Evolutionary conservation across 2,888 invertebrate species (phyloP), one percentile per base, ranked within the genome.

Genomic region (Melinaea menophilus): DNA sequence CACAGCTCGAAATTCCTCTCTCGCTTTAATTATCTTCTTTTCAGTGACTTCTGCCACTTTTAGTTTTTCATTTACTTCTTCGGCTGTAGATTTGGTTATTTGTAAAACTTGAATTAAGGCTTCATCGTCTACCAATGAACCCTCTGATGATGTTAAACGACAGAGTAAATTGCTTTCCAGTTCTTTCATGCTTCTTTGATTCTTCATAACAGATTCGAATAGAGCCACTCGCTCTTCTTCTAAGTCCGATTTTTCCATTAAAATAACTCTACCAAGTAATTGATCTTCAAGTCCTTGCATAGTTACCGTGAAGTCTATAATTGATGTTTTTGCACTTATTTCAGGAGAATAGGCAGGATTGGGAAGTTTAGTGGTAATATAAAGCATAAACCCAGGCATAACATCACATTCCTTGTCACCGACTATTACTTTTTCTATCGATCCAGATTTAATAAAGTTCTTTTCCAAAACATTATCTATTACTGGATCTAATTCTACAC

Each of bases 391-490:
- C 0, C 97, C 98, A 22, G 96, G 96, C 95, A 98, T 95, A 0
- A 99, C 97, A 78, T 99, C 99, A 78, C 97, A 98, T 86, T 99
- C 99, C 78, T 99, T 99, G 81, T 99, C 99, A 0, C 97, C 97
- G 0, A 98, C 96, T 51, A 97, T 93, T 0, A 97, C 97, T 87
- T 99, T 99, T 79, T 97, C 97, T 70, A 98, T 98, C 9, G 97
- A 96, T 58, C 99, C 99, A 5, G 98, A 98, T 87, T 98, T 98
- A 61, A 99, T 98, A 79, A 98, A 99, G 85, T 99, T 99, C 83
- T 98, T 99, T 80, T 99, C 98, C 33, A 99, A 91, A 0, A 99
- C 97, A 83, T 99, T 99, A 79, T 99, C 99, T 62, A 99, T 94
- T 0, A 98, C 97, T 1, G 99, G 99, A 88, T 99, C 99, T 58